phyloP scores from a whole-genome alignment of 2,113 vertebrate species.

The Regulus satrapa region DNA sequence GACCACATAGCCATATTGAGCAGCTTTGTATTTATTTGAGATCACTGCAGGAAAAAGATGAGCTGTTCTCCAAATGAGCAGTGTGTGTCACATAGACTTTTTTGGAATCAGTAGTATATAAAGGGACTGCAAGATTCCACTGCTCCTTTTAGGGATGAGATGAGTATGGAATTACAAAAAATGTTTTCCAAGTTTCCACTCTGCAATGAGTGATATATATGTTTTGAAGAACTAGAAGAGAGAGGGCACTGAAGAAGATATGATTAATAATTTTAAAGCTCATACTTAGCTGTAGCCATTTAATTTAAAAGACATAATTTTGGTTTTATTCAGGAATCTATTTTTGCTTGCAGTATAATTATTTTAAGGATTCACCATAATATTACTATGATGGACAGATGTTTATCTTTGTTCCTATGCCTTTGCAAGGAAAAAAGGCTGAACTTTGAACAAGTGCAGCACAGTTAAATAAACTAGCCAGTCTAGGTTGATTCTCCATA shows the following conservation, averaged over 20 bases:
- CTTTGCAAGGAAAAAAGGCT: background rate
- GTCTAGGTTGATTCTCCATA: background rate
- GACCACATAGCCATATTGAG: constrained; percentile 49
- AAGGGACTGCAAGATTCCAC: constrained; percentile 17
- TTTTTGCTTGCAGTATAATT: background rate
- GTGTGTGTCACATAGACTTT: background rate
- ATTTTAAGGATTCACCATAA: background rate
- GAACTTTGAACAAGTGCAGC: background rate
- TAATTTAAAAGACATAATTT: background rate
- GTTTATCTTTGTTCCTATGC: background rate
- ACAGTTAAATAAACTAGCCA: background rate
- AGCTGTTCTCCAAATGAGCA: background rate
- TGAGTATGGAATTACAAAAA: constrained; percentile 16
- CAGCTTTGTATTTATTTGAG: background rate
- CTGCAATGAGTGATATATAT: background rate
- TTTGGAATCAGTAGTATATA: background rate
- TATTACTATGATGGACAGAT: background rate
- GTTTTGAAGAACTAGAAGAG: constrained; percentile 4
- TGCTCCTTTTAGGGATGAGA: constrained; percentile 37
- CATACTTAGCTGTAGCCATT: background rate
- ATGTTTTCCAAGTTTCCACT: constrained; percentile 41
- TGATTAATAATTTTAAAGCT: background rate
- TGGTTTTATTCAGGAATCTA: background rate
- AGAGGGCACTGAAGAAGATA: background rate
- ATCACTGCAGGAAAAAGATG: constrained; percentile 13